phyloP scores from a whole-genome alignment of 2,113 vertebrate species.

The Pelecanus crispus region DNA sequence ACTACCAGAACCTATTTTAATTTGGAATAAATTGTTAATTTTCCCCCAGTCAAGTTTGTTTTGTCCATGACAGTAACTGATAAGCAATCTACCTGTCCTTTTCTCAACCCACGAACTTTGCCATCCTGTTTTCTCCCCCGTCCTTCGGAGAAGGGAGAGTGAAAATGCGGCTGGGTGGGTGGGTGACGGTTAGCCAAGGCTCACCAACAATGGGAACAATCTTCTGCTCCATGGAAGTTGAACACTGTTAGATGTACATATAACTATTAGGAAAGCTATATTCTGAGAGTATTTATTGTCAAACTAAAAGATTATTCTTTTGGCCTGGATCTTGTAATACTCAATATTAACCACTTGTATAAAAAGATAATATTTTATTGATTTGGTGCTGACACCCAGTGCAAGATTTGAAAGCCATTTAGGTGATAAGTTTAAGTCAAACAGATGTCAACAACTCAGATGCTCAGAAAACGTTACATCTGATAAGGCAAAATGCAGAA shows the following conservation, averaged over 20 bases:
- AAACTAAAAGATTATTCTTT: background rate
- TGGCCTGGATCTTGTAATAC: background rate
- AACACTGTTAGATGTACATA: background rate
- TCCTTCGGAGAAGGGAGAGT: background rate
- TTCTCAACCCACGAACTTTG: background rate
- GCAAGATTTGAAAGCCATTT: background rate
- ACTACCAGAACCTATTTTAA: background rate
- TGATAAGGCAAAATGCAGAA: background rate
- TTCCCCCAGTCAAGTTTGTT: background rate
- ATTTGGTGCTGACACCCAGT: background rate
- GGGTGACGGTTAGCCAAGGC: background rate
- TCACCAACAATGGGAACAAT: background rate
- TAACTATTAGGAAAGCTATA: background rate
- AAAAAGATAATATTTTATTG: background rate
- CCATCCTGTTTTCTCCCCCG: background rate
- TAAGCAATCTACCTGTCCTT: background rate
- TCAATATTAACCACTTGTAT: background rate
- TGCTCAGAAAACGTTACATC: background rate
- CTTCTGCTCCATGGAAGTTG: background rate
- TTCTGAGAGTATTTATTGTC: background rate
- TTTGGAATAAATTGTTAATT: background rate
- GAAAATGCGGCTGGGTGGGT: fast-evolving
- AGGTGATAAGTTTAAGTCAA: background rate
- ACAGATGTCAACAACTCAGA: background rate
- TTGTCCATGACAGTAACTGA: background rate